Base-by-base conservation (phyloP, 2,113 vertebrate species). In the Lipophrys pholis region DNA sequence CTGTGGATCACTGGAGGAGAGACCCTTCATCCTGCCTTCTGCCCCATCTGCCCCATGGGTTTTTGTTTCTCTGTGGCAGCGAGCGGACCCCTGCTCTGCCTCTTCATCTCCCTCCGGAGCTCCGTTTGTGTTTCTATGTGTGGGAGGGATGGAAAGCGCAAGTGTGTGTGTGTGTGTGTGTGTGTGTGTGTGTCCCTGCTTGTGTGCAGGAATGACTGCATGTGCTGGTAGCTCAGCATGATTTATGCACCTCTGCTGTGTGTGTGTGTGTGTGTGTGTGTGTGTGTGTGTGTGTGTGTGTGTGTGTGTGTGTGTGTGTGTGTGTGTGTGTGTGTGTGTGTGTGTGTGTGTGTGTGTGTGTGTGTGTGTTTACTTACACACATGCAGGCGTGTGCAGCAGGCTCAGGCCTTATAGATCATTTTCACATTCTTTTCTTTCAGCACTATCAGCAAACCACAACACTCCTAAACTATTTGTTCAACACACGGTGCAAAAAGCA, bases 11-110 rank as follows among this genome's bases (percentile, higher is more conserved):
- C 78, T 82, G 77, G 70, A 89, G 81, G 72, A 71, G 64, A 84
- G 86, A 85, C 82, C 66, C 87, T 82, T 86, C 81, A 87, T 86
- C 74, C 71, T 75, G 51, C 76, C 87, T 76, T 82, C 81, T 88
- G 65, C 80, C 79, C 73, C 79, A 67, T 67, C 83, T 83, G 68
- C 78, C 86, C 76, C 15, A 39, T 17, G 77, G 81, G 82, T 67
- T 68, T 50, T 52, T 82, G 40, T 73, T 82, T 69, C 73, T 86
- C 72, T 49, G 30, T 66, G 59, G 71, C 64, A 69, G 50, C 65
- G 53, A 76, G 38, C 10, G 21, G 57, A 67, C 60, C 36, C 62
- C 52, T 6, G 53, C 81, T 80, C 76, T 77, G 70, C 71, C 74
- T 84, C 68, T 69, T 66, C 83, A 68, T 79, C 61, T 81, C 72